Base-by-base conservation (phyloP, 2,888 invertebrate genomes). In the Sylvicola cinctus region DNA sequence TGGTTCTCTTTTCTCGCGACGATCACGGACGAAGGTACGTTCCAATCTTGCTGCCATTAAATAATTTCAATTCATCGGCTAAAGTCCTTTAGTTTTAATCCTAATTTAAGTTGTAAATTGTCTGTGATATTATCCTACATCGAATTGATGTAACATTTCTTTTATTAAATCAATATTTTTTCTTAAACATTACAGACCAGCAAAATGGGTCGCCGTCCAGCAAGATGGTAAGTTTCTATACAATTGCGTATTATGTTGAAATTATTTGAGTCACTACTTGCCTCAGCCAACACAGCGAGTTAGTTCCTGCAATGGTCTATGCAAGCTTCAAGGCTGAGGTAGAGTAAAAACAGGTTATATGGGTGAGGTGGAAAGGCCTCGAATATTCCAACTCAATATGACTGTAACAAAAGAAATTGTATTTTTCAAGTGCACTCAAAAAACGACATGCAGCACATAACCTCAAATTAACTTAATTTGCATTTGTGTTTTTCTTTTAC, bases 181-280 rank as follows among this genome's bases (percentile, higher is more conserved):
- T 25, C 25, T 7, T 7, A 8, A 8, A 8, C 11, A 25, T 25
- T 25, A 11, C 25, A 25, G 25, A 25, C 7, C 11, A 8, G 25
- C 62, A 74, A 69, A 57, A 96, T 96, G 95, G 95, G 95, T 66
- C 84, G 95, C 61, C 84, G 95, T 62, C 95, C 95, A 61, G 95
- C 95, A 51, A 83, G 95, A 71, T 96, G 91, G 90, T 91, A 70
- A 70, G 77, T 72, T 27, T 10, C 13, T 15, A 10, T 29, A 4
- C 4, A 13, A 5, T 46, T 38, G 41, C 52, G 35, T 38, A 12
- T 36, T 14, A 20, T 37, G 34, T 25, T 30, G 14, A 26, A 11
- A 31, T 26, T 34, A 8, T 25, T 7, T 7, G 11, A 25, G 25
- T 11, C 7, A 25, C 25, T 25, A 25, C 7, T 25, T 25, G 11